phyloP scores from a whole-genome alignment of 2,113 vertebrate genomes.

The Galbula dea region DNA sequence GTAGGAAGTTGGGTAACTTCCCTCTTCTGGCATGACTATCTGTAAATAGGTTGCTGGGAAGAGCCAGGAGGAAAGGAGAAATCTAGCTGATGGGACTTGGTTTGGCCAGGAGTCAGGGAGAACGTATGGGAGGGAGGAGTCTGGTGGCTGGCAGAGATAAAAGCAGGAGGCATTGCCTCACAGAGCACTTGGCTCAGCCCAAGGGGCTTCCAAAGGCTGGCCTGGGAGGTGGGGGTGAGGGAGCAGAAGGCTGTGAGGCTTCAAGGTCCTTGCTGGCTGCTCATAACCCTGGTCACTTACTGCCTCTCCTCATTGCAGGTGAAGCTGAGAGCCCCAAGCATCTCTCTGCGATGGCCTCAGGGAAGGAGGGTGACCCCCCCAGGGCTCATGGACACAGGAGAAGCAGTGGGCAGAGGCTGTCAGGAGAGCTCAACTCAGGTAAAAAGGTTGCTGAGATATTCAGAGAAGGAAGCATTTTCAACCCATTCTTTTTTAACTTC shows the following conservation, averaged over 20 bases:
- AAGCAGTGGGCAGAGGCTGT: background rate
- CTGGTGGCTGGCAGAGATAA: background rate
- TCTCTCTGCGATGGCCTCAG: conserved; percentile 45
- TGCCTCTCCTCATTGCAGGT: background rate
- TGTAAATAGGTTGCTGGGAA: background rate
- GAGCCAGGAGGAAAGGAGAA: background rate
- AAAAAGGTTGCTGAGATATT: background rate
- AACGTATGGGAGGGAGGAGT: background rate
- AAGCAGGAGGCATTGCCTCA: background rate
- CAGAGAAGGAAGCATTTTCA: background rate
- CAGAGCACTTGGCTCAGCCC: rapidly evolving
- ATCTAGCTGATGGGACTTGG: background rate
- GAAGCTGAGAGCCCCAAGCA: background rate
- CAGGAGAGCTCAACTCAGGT: conserved; percentile 30
- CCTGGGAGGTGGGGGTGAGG: background rate
- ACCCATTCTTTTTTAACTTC: background rate
- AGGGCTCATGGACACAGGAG: background rate
- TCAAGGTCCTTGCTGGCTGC: background rate
- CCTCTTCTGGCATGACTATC: background rate
- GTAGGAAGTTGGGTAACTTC: background rate
- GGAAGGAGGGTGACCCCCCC: background rate
- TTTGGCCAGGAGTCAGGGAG: background rate
- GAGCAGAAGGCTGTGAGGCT: rapidly evolving
- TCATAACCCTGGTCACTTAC: background rate
- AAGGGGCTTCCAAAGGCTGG: background rate